Base-by-base conservation (phyloP, 2,888 invertebrate species). In the Girardia tigrina region DNA sequence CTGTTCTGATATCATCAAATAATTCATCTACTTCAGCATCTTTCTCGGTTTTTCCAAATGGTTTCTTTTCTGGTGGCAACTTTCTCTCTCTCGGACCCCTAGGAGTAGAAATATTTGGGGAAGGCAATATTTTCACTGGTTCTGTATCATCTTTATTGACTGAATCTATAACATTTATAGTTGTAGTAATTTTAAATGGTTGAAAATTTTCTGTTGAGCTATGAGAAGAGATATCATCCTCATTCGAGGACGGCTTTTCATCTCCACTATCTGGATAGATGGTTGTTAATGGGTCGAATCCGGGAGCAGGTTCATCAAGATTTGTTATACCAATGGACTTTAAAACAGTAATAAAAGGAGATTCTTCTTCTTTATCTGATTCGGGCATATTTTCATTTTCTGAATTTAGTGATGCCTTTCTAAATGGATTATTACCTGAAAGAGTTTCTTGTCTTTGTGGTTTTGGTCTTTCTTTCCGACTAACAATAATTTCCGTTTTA, bases 231-330 rank as follows among this genome's bases (percentile, higher is more conserved):
- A 69, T 56, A 23, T 76, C 77, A 29, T 79, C 78, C 27, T 80
- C 79, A 79, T 79, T 81, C 78, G 87, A 86, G 78, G 86, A 85
- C 83, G 87, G 88, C 73, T 83, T 83, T 85, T 90, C 88, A 87
- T 90, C 56, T 56, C 56, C 90, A 86, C 91, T 90, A 27, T 80
- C 79, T 23, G 81, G 81, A 75, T 75, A 75, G 23, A 75, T 75
- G 26, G 75, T 75, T 14, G 28, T 29, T 20, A 74, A 27, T 29
- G 75, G 75, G 28, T 75, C 72, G 42, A 75, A 75, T n/a, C 29
- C 28, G 2, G 71, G 71, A 28, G 8, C 71, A 8, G 28, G 6
- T 71, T 27, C 28, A 28, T 71, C 71, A 12, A 71, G 28, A 71
- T 27, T 27, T 16, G 27, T 28, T 12, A 28, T 71, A 8, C 71